Evolutionary conservation across 2,113 vertebrate genomes (phyloP), one percentile per base, ranked within the genome.

Genomic region (Barbus barbus): DNA sequence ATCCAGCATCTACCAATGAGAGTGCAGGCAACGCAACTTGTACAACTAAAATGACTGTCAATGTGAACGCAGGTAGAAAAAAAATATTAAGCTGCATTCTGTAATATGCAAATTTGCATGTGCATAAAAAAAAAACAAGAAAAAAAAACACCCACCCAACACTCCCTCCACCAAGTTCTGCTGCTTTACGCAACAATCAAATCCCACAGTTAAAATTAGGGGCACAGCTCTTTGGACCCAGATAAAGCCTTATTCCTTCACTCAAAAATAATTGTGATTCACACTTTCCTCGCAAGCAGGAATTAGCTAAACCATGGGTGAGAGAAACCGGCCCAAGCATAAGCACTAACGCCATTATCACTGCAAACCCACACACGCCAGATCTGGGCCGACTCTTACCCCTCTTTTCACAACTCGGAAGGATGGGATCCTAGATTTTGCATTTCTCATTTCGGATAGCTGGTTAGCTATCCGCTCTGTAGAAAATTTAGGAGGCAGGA

Each of bases 391-490:
- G 11, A 60, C 90, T 96, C 97, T 99, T 97, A 98, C 98, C 96
- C 95, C 96, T 97, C 96, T 96, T 93, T 93, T 98, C 88, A 97
- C 94, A 89, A 93, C 95, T 93, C 94, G 96, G 95, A 98, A 94
- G 94, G 97, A 97, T 91, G 96, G 93, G 91, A 97, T 96, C 96
- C 96, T 97, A 94, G 97, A 96, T 90, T 96, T 96, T 92, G 95
- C 93, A 91, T 95, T 96, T 96, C 95, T 97, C 95, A 97, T 96
- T 94, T 98, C 97, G 94, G 95, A 96, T 92, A 96, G 95, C 95
- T 96, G 97, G 95, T 96, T 96, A 94, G 95, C 95, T 94, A 97
- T 95, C 90, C 94, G 94, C 92, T 98, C 96, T 93, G 96, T 95
- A 93, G 94, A 94, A 93, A 97, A 96, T 92, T 95, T 96, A 91